Evolutionary conservation across 1,140 invertebrate species (phyloP), one percentile per base, ranked within the genome.

Genomic region (Ips typographus): DNA sequence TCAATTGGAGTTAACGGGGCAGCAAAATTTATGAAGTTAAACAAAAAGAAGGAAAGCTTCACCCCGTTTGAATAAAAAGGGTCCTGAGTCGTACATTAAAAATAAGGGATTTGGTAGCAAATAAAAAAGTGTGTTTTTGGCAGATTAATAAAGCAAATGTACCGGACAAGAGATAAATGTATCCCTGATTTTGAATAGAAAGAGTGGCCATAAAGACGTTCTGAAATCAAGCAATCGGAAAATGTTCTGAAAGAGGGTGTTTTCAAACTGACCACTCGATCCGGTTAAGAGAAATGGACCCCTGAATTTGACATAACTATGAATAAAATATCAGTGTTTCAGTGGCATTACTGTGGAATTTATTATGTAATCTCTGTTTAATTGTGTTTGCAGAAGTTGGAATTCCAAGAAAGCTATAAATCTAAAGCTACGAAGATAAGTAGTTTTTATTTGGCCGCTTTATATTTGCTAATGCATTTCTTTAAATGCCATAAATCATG

Each of bases 61-160:
- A 22, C 22, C 22, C 22, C 22, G 22, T 22, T 22, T 22, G 22
- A 22, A 22, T 22, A 22, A 22, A 22, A 22, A 22, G 22, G 22
- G 22, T 22, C 22, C 22, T 22, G 3, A 22, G 44, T 49, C 44
- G 22, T 49, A 49, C 22, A 49, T 49, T 49, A 49, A 49, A 49
- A 49, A 49, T 8, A 49, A 49, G 22, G 22, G 44, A 49, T 8
- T 49, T 49, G 2, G 6, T 22, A 2, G 44, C 52, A 63, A 69
- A 69, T 62, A 63, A 69, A 69, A 69, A 69, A 69, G 67, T 57
- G 59, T 69, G 59, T 63, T 69, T 56, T 57, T 63, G 67, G 51
- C 67, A 69, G 67, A 69, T 69, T 69, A 69, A 69, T 69, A 69
- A 69, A 69, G 59, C 52, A 62, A 69, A 69, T 69, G 67, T 69